Conservation (phyloP, 2,113 vertebrate genomes). For the Nerophis ophidion region DNA sequence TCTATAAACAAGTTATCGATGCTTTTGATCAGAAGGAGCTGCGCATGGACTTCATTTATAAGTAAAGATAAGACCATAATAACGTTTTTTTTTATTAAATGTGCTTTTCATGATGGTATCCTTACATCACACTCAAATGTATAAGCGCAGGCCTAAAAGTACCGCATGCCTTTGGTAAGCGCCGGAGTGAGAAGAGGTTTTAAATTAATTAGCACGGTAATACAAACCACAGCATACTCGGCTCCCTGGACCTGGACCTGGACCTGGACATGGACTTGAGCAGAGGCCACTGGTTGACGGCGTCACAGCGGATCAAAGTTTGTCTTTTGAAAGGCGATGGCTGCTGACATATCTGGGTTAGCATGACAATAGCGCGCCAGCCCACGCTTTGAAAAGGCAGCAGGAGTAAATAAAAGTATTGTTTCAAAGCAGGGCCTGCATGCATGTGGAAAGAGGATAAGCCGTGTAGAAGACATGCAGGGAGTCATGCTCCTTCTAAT, state of each 20-base stretch:
- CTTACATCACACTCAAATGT: too few relatives aligned
- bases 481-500: conserved; percentile 30
- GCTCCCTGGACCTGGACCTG: not conserved
- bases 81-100: too few relatives aligned
- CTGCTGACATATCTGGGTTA: conserved; percentile 66
- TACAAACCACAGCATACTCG: not conserved
- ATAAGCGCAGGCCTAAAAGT: too few relatives aligned
- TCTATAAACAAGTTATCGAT: too few relatives aligned
- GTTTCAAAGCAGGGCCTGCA: conserved; percentile 25
- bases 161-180: too few relatives aligned
- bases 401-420: conserved; percentile 27
- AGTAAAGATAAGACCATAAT: too few relatives aligned
- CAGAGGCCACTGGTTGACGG: conserved; percentile 23
- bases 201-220: too few relatives aligned
- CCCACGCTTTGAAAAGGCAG: conserved; percentile 38
- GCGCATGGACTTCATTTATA: too few relatives aligned
- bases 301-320: conserved; percentile 41
- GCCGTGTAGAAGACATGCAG: conserved; percentile 23
- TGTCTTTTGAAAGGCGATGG: conserved; percentile 57
- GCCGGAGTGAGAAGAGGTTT: too few relatives aligned
- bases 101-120: too few relatives aligned
- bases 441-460: conserved; percentile 38
- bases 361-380: conserved; percentile 40
- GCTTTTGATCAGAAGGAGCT: too few relatives aligned
- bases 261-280: conserved; percentile 7